Base-by-base conservation (phyloP, 2,888 invertebrate species). In the Drosophila anomelani region DNA sequence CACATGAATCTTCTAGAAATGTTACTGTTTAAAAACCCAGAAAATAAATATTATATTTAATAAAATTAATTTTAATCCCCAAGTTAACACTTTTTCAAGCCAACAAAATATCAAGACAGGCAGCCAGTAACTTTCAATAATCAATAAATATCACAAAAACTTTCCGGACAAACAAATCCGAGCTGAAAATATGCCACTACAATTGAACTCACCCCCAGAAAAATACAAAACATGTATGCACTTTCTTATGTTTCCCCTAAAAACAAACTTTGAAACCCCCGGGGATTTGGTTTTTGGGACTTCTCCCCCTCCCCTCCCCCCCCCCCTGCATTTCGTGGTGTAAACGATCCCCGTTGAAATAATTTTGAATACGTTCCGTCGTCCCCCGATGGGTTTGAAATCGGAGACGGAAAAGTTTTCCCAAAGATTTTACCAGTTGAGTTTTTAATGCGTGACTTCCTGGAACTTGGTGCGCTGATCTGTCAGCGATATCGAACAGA, bases 391-490 rank as follows among this genome's bases (percentile, higher is more conserved):
- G 64, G 64, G 29, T 8, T 43, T 51, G 63, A 62, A 62, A 64
- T 62, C 36, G 36, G 29, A 64, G 63, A 64, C 49, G 63, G 36
- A 20, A 29, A 62, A 38, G 29, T 66, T 66, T 64, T 51, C 36
- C 43, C 63, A 32, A 51, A 44, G 64, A 64, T 62, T 64, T 64
- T 12, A 49, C 41, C 26, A 63, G 43, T 51, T 66, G 64, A 66
- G 62, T 66, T 49, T 20, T 43, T 51, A 44, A 63, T 63, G 63
- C 64, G 64, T 51, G 64, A 66, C 64, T 66, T 66, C 64, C 64
- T 63, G 64, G 64, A 66, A 66, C 63, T n/a, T 53, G 23, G 51
- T 6, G 36, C 36, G 51, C 46, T 58, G 62, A 62, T 62, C 62
- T 62, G 62, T 46, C 59, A 46, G 29, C 59, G 64, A 66, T 66